These are phyloP conservation scores for Corella eumyota DNA, from an alignment of 23 tunicate genomes.

Conservation along the genomic window DNA sequence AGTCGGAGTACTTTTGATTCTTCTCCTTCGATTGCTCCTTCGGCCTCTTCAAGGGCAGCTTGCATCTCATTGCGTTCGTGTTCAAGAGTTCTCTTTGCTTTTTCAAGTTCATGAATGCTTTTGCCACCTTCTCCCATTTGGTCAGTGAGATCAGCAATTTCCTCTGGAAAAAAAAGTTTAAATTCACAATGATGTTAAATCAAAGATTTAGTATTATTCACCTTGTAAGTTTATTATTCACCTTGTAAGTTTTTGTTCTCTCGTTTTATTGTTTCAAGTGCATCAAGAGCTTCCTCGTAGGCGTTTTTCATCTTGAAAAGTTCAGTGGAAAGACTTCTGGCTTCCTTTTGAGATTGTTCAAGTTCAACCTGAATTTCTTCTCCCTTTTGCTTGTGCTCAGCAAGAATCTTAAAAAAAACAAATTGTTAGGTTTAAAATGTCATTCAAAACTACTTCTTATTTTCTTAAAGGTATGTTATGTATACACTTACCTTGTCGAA, in stretches of 20 bases:
- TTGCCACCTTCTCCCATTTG: conserved; percentile 96
- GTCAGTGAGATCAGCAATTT: conserved; percentile 58
- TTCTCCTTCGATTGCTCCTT: conserved; percentile 93
- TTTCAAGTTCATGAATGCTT: conserved; percentile 90
- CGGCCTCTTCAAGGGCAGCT: conserved; percentile 88
- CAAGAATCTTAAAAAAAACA: conserved; percentile 30
- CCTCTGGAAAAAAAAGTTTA: conserved; percentile 21
- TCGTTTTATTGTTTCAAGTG: too few relatives aligned
- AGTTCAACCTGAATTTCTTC: conserved; percentile 90
- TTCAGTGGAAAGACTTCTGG: conserved; percentile 95
- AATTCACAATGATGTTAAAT: too few relatives aligned
- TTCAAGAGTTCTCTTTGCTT: conserved; percentile 90
- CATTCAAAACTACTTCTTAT: too few relatives aligned
- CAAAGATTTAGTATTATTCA: not conserved
- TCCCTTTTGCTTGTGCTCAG: conserved; percentile 84
- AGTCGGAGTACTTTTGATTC: conserved; percentile 86
- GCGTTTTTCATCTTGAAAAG: conserved; percentile 98
- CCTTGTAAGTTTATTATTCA: conserved; percentile 97
- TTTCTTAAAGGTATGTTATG: too few relatives aligned
- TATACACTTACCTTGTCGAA: too few relatives aligned
- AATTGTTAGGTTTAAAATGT: too few relatives aligned
- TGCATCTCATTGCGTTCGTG: conserved; percentile 94
- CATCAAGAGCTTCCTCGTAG: conserved; percentile 95
- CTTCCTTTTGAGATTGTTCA: conserved; percentile 95
- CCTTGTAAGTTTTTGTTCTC: too few relatives aligned